A percentile compares a stretch with the other conserved stretches of the same genome.
Evolutionary conservation across 2,888 invertebrate genomes (phyloP).

Genomic region (Chaetoderma sp.): DNA sequence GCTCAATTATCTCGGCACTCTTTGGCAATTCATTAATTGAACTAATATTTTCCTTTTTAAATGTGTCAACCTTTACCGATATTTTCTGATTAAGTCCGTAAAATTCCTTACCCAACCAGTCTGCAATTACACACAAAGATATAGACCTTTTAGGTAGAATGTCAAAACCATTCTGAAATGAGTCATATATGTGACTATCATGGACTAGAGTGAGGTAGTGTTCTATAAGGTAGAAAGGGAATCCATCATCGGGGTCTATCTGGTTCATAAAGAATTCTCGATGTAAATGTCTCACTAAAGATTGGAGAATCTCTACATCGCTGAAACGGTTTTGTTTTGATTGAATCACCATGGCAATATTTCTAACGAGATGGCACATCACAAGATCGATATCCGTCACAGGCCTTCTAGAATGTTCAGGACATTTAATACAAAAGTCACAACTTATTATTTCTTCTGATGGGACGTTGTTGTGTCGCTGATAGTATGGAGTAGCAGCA

Average conservation of each 20-base stretch:
- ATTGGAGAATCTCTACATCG: no score
- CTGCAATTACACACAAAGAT: constrained; percentile 41
- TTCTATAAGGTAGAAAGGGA: constrained; percentile 8
- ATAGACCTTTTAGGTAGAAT: constrained; percentile 31
- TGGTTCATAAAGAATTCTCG: background rate
- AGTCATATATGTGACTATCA: background rate
- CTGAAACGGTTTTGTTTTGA: no score
- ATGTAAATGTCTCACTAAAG: no score
- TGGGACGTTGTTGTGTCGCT: no score
- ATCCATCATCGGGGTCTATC: background rate
- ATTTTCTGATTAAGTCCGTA: constrained; percentile 40
- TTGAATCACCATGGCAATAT: no score
- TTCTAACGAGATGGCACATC: no score
- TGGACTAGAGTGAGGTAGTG: background rate
- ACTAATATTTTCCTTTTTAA: constrained; percentile 48
- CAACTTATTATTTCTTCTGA: no score
- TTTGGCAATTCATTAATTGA: constrained; percentile 50
- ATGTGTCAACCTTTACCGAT: constrained; percentile 39
- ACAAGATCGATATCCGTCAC: no score
- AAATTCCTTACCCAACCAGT: constrained; percentile 53
- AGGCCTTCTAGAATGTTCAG: no score
- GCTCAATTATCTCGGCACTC: constrained; percentile 41
- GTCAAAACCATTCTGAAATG: constrained; percentile 27
- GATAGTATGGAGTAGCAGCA: no score
- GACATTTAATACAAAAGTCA: no score